A percentile compares a stretch with the other conserved stretches of the same genome.
Conservation (phyloP, 2,797 vertebrate species). For the Myotis planiceps region DNA sequence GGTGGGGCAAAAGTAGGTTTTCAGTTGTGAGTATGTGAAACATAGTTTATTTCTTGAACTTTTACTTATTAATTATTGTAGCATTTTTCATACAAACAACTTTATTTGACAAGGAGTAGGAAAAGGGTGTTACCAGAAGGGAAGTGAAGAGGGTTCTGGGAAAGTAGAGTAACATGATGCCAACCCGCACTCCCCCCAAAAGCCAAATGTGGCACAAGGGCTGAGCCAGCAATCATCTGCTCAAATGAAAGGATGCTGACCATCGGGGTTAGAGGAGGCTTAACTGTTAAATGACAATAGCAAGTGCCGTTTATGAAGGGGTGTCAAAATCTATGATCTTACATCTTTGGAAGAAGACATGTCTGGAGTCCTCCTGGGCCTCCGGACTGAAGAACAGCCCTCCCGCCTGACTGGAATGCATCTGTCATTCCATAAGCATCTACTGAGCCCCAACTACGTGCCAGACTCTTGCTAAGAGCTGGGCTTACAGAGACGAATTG, state of each 20-base stretch:
- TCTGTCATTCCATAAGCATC: not conserved
- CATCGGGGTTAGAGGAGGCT: not conserved
- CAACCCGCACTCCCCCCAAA: not conserved
- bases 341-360: not conserved
- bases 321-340: not conserved
- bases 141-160: not conserved
- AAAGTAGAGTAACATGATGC: not conserved
- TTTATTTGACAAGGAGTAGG: not conserved
- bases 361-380: not conserved
- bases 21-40: not conserved
- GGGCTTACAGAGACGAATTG: not conserved
- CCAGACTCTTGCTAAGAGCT: not conserved
- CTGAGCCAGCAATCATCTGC: not conserved
- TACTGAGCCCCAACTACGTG: not conserved
- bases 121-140: not conserved
- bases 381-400: not conserved
- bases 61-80: not conserved
- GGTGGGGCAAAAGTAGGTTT: not conserved
- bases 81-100: not conserved
- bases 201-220: not conserved
- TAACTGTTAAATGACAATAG: not conserved
- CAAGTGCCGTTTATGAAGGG: not conserved
- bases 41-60: not conserved
- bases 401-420: not conserved
- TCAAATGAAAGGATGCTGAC: not conserved